These are phyloP conservation scores for Homalodisca vitripennis DNA, from an alignment of 1,140 invertebrate species.

Conservation along the genomic window DNA sequence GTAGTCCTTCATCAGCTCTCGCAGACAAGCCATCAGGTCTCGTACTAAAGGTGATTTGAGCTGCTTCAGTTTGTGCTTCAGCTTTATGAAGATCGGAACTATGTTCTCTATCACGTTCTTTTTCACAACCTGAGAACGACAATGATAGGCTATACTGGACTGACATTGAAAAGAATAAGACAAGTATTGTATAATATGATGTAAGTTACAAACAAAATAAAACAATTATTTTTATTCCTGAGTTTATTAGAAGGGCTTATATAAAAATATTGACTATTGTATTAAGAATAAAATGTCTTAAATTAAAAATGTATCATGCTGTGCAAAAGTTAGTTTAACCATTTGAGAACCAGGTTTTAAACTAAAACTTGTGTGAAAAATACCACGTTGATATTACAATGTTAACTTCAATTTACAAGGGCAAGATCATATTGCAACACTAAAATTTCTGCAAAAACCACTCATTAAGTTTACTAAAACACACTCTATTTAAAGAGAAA, in stretches of 20 bases:
- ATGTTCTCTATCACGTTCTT: slow-evolving; percentile 58
- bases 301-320: too few relatives aligned
- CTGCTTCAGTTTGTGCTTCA: slow-evolving; percentile 53
- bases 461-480: too few relatives aligned
- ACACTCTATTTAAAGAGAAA: too few relatives aligned
- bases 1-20: slow-evolving; percentile 56
- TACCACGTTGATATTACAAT: too few relatives aligned
- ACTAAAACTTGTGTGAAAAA: too few relatives aligned
- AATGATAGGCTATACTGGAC: background rate
- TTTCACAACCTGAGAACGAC: slow-evolving; percentile 49
- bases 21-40: slow-evolving; percentile 49
- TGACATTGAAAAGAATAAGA: background rate
- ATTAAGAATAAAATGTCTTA: background rate
- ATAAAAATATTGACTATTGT: background rate
- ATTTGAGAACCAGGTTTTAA: too few relatives aligned
- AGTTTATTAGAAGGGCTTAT: background rate
- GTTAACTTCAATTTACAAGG: too few relatives aligned
- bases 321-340: too few relatives aligned
- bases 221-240: slow-evolving; percentile 30
- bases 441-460: too few relatives aligned
- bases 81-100: slow-evolving; percentile 56
- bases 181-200: background rate
- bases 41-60: slow-evolving; percentile 46
- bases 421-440: too few relatives aligned
- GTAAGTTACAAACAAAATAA: background rate